Conservation (phyloP, 2,888 invertebrate species). For the Agapostemon virescens region DNA sequence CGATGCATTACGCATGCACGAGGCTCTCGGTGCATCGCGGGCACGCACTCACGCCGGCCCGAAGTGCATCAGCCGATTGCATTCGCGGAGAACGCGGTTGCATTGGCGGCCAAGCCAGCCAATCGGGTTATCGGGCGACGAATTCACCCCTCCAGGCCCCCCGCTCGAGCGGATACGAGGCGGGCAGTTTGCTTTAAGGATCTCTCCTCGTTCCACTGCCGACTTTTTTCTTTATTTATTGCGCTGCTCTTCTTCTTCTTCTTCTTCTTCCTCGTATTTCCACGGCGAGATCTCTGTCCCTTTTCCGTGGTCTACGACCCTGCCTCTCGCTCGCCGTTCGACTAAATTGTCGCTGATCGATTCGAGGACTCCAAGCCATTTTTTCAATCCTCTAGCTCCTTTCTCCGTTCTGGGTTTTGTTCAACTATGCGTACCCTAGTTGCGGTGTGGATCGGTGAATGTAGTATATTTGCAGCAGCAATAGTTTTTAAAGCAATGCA, state of each 20-base stretch:
- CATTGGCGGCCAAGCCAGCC: constrained; percentile 74
- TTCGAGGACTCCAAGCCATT: no score
- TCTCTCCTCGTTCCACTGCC: constrained; percentile 61
- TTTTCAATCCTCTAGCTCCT: no score
- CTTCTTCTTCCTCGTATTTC: constrained; percentile 20
- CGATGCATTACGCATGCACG: constrained; percentile 62
- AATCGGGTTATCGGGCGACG: constrained; percentile 74
- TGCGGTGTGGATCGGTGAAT: no score
- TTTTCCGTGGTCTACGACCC: no score
- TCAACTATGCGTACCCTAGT: no score
- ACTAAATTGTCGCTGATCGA: no score
- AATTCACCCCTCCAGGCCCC: constrained; percentile 71
- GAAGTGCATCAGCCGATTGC: constrained; percentile 58
- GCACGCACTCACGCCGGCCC: constrained; percentile 58
- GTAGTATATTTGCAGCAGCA: no score
- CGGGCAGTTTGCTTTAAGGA: constrained; percentile 73
- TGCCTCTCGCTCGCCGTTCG: no score
- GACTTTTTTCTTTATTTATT: constrained; percentile 33
- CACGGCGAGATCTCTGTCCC: no score
- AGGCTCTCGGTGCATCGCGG: constrained; percentile 46
- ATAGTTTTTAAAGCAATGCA: no score
- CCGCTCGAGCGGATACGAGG: constrained; percentile 58
- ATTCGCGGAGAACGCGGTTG: constrained; percentile 67
- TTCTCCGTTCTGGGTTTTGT: no score
- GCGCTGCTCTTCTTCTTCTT: constrained; percentile 20